A percentile compares a stretch with the other conserved stretches of the same genome.
These are phyloP conservation scores for Corythoichthys haematopterus DNA, from an alignment of 2,113 vertebrate species.

Conservation along the genomic window DNA sequence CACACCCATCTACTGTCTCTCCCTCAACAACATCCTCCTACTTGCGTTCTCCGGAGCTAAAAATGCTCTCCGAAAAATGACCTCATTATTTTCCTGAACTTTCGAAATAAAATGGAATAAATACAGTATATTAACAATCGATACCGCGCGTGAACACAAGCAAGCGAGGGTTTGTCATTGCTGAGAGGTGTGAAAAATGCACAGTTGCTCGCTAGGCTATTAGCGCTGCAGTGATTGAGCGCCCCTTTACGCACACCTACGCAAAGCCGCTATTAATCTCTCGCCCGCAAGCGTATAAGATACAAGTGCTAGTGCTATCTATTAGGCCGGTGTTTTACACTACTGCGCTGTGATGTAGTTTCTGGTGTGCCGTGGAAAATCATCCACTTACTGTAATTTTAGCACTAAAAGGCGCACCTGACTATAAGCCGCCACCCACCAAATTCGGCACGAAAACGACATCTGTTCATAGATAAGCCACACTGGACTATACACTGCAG, in stretches of 20 bases:
- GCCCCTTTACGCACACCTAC: conserved; percentile 38
- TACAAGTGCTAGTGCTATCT: conserved; percentile 23
- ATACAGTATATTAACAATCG: not conserved
- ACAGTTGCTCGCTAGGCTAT: conserved; percentile 41
- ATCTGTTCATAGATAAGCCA: too few species aligned
- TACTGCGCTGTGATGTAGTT: too few species aligned
- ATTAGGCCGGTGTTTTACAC: conserved; percentile 44
- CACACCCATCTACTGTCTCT: conserved; percentile 2
- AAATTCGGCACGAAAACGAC: too few species aligned
- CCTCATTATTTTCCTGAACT: conserved; percentile 1
- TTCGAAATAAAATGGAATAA: conserved; percentile 16
- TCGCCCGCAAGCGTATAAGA: conserved; percentile 8
- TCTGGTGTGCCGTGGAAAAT: too few species aligned
- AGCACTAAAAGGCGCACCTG: too few species aligned
- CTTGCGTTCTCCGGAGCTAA: conserved; percentile 11
- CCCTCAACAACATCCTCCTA: conserved; percentile 15
- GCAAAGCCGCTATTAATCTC: conserved; percentile 36
- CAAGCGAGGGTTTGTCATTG: conserved; percentile 24
- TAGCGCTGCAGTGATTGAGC: conserved; percentile 49
- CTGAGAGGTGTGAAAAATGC: conserved; percentile 42
- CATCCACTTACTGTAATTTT: too few species aligned
- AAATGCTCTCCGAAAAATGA: conserved; percentile 7
- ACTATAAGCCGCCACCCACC: too few species aligned
- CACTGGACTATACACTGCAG: too few species aligned
- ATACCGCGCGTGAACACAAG: not conserved